Evolutionary conservation across 1,140 invertebrate genomes (phyloP).

Genomic region (Sarcophaga bullata): DNA sequence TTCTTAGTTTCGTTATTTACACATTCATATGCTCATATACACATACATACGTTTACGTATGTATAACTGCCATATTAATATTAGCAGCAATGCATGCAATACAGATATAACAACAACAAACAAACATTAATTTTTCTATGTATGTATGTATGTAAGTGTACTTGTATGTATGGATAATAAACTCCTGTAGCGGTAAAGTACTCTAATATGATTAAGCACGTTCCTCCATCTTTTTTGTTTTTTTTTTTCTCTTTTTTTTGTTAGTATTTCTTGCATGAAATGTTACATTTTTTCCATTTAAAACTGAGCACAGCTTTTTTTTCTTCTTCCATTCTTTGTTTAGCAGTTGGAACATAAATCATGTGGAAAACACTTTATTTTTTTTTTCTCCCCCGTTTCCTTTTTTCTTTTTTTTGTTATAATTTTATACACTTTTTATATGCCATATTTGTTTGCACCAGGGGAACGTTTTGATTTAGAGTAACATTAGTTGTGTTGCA

Average conservation of each 20-base stretch:
- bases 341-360: conserved; percentile 22
- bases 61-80: neutral
- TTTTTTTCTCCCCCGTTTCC: neutral
- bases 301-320: no score
- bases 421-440: no score
- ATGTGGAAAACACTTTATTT: conserved; percentile 24
- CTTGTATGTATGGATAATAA: no score
- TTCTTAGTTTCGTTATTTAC: no score
- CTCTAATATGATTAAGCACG: conserved; percentile 35
- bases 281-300: no score
- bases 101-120: neutral
- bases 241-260: no score
- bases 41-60: neutral
- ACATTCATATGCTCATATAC: neutral
- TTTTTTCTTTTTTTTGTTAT: neutral
- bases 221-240: neutral
- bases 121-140: neutral
- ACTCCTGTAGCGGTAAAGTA: neutral
- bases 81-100: neutral
- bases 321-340: neutral
- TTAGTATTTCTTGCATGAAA: neutral
- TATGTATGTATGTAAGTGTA: no score
- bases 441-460: neutral
- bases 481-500: neutral
- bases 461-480: neutral